Percentiles rank a stretch among this genome's conserved stretches.
Evolutionary conservation across 2,113 vertebrate genomes (phyloP).

Genomic region (Dromas ardeola): DNA sequence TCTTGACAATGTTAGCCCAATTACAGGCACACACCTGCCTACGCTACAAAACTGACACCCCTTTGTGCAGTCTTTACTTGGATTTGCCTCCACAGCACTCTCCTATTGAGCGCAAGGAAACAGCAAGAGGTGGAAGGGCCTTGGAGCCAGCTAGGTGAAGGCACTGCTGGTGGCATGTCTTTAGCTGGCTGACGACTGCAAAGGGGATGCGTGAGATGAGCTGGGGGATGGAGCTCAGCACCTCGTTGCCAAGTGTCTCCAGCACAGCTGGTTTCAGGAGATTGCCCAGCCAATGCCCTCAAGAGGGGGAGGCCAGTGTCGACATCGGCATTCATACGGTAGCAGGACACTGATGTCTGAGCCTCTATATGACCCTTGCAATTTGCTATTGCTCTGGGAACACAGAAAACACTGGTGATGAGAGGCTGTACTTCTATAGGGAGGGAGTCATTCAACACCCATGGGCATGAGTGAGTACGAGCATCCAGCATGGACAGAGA

Average conservation of each 20-base stretch:
- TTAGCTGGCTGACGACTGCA: neutral
- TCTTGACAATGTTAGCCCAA: neutral
- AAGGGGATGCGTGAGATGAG: neutral
- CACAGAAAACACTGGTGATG: neutral
- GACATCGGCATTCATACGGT: neutral
- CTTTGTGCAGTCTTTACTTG: neutral
- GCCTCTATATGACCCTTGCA: neutral
- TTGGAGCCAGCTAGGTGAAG: neutral
- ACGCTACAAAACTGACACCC: neutral
- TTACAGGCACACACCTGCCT: neutral
- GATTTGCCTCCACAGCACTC: neutral
- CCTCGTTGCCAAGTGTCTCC: fast-evolving
- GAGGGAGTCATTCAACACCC: neutral
- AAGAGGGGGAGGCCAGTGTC: neutral
- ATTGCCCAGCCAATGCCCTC: neutral
- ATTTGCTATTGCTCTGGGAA: neutral
- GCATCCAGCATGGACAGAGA: neutral
- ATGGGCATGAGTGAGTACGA: neutral
- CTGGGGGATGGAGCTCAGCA: neutral
- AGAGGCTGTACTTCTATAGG: neutral
- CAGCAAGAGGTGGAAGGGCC: neutral
- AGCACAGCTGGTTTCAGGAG: neutral
- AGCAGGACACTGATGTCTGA: neutral
- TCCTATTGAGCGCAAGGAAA: neutral
- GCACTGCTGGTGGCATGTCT: neutral